Conservation (phyloP, 2,113 vertebrate species). For the Nibea albiflora region DNA sequence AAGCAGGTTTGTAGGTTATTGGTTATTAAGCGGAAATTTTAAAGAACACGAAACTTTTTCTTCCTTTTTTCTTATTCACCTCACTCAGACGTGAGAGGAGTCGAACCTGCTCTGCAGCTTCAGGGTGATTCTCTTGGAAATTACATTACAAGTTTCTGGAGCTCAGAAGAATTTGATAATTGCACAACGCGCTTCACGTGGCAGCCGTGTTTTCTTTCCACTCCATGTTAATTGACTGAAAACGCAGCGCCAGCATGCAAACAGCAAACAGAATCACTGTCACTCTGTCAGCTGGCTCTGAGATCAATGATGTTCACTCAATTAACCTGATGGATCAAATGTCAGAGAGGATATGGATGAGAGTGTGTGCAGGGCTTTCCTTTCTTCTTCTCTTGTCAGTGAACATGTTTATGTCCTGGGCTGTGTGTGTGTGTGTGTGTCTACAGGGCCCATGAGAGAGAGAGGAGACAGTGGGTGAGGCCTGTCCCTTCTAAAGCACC, state of each 20-base stretch:
- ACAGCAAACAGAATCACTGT: conserved; percentile 56
- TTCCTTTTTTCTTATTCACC: too few species aligned
- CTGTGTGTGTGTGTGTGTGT: conserved; percentile 32
- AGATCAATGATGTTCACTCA: conserved; percentile 74
- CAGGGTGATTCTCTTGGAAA: not conserved
- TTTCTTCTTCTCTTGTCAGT: not conserved
- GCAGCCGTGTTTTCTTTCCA: not conserved
- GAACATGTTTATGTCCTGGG: conserved; percentile 42
- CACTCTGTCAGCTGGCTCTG: conserved; percentile 59
- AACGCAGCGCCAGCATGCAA: conserved; percentile 47
- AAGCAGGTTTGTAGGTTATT: conserved; percentile 14
- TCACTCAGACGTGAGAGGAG: not conserved
- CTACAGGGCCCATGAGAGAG: conserved; percentile 20
- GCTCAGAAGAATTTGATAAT: conserved; percentile 5
- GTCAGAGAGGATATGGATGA: conserved; percentile 55
- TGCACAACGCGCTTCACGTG: conserved; percentile 5
- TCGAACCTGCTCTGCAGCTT: not conserved
- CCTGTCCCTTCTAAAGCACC: conserved; percentile 65
- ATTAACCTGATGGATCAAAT: conserved; percentile 70
- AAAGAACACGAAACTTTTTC: too few species aligned
- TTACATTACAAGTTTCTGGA: not conserved
- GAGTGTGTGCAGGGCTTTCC: not conserved
- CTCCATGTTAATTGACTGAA: conserved; percentile 29
- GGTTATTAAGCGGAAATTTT: not conserved
- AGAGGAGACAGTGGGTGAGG: conserved; percentile 68